Base-by-base conservation (phyloP, 2,888 invertebrate genomes). In the Scotopteryx bipunctaria region DNA sequence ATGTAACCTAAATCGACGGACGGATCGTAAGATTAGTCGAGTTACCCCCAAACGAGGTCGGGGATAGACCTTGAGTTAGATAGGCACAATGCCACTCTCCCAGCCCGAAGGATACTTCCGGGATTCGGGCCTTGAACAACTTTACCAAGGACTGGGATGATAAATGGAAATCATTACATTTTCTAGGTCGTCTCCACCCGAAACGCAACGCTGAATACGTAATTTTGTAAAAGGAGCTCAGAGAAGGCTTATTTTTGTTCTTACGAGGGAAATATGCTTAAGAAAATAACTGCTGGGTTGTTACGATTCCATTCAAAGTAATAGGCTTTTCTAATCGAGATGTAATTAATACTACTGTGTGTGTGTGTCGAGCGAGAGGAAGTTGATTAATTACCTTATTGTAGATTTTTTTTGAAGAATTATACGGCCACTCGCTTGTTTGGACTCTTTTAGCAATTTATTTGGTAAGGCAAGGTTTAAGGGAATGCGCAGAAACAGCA, bases 101-200 rank as follows among this genome's bases (percentile, higher is more conserved):
- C 55, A 58, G 58, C 65, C 69, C 66, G 73, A 82, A 85, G 81
- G 82, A 82, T 80, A 76, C 76, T 85, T 84, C 85, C 77, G 81
- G 75, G 73, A 73, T 67, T 64, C 66, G 47, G 64, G 75, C 85
- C 86, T 85, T 87, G 84, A 77, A 74, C 71, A 78, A 81, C 69
- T 82, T 78, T 70, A 69, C 78, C 84, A 86, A 86, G 86, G 86
- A 76, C 81, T 71, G 73, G 72, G 72, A 72, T 80, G 81, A 83
- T 81, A 82, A 83, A 86, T 83, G 79, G 74, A 80, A 81, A 79
- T 80, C 74, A 73, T 78, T 76, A 66, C 73, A 62, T 72, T 83
- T 84, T 85, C 78, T 81, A 82, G 81, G 83, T 73, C 79, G 68
- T 64, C 61, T 59, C 70, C 68, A 69, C 70, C 78, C 69, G 69